phyloP scores from a whole-genome alignment of 2,888 invertebrate genomes.

The Bugulina stolonifera region DNA sequence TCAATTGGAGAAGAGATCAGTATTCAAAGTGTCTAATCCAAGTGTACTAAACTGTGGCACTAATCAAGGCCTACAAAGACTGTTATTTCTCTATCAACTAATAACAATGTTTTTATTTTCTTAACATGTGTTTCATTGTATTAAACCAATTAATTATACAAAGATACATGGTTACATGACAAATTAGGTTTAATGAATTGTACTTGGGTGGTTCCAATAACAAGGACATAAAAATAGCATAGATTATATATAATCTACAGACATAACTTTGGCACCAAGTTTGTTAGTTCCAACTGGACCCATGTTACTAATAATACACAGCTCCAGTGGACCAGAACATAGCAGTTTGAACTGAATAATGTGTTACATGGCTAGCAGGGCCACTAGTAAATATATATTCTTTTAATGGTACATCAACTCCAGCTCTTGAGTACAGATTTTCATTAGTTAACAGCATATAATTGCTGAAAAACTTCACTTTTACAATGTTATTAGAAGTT shows the following conservation, averaged over 20 bases:
- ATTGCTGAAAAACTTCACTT: too few relatives aligned
- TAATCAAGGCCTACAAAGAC: not conserved
- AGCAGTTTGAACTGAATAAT: too few relatives aligned
- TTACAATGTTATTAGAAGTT: too few relatives aligned
- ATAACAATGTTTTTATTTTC: not conserved
- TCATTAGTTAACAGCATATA: too few relatives aligned
- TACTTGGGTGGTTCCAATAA: not conserved
- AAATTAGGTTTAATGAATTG: not conserved
- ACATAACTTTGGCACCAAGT: not conserved
- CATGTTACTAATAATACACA: not conserved
- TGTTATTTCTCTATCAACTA: not conserved
- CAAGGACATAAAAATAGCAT: not conserved
- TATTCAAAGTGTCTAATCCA: not conserved
- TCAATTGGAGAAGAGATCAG: too few relatives aligned
- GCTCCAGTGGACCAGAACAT: not conserved
- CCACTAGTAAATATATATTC: too few relatives aligned
- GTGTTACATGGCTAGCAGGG: too few relatives aligned
- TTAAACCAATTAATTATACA: not conserved
- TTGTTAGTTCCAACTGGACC: not conserved
- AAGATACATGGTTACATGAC: not conserved
- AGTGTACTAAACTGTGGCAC: not conserved
- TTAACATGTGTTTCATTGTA: constrained; percentile 10
- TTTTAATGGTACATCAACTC: too few relatives aligned
- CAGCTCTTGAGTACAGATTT: too few relatives aligned
- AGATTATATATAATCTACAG: not conserved